Conservation (phyloP, 2,888 invertebrate genomes). For the Apamea anceps region DNA sequence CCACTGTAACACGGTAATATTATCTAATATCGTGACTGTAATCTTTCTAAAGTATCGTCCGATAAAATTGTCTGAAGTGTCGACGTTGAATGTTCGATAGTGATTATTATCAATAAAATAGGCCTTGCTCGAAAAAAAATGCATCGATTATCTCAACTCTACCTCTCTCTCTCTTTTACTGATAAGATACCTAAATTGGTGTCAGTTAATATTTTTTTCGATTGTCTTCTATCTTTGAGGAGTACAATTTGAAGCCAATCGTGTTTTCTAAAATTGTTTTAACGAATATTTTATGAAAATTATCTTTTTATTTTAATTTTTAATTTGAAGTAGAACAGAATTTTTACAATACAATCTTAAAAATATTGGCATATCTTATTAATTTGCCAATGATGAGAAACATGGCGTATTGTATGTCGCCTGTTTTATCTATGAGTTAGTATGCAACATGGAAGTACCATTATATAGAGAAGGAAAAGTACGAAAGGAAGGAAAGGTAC, state of each 20-base stretch:
- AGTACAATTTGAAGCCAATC: background rate
- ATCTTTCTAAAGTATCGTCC: slow-evolving; percentile 3
- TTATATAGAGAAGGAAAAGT: background rate
- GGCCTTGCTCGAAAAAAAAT: background rate
- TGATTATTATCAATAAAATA: background rate
- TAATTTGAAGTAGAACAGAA: background rate
- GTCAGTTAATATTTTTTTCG: background rate
- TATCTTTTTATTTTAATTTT: background rate
- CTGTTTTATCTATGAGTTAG: background rate
- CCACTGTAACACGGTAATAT: too few relatives aligned
- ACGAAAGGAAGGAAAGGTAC: background rate
- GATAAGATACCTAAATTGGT: background rate
- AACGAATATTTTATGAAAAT: background rate
- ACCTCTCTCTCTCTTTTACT: slow-evolving; percentile 7
- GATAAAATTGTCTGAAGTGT: slow-evolving; percentile 14
- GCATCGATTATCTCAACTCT: background rate
- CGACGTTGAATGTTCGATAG: background rate
- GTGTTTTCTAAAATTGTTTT: background rate
- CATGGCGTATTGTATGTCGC: background rate
- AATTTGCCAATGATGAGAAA: background rate
- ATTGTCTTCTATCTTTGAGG: background rate
- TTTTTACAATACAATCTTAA: background rate
- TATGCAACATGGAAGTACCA: background rate
- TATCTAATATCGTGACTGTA: too few relatives aligned
- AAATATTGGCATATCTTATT: background rate